These are phyloP conservation scores for Limnothrissa miodon DNA, from an alignment of 2,113 vertebrate genomes.

Conservation along the genomic window DNA sequence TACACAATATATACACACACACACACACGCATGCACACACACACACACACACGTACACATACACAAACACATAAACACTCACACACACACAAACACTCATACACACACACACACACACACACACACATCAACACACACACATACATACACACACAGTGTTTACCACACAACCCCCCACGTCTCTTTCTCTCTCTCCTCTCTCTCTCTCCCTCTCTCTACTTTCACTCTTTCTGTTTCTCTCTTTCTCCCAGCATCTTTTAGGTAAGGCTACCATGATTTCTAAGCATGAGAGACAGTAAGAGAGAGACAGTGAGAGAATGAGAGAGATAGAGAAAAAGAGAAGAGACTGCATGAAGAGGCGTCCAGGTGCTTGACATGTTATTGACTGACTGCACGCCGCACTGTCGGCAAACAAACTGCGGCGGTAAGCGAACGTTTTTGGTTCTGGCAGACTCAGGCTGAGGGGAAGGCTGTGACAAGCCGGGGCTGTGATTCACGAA, in stretches of 20 bases:
- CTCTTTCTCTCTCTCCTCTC: neutral
- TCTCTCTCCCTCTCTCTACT: neutral
- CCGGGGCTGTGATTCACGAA: neutral
- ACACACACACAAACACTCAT: no score
- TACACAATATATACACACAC: neutral
- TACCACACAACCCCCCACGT: neutral
- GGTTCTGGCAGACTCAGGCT: constrained; percentile 23
- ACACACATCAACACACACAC: no score
- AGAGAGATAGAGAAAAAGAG: constrained; percentile 23
- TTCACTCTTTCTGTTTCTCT: neutral
- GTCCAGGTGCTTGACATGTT: neutral
- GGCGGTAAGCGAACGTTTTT: neutral
- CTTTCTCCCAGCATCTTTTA: neutral
- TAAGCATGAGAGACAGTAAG: neutral
- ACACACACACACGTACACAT: no score
- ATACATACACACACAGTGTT: no score
- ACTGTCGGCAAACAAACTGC: neutral
- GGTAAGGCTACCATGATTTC: neutral
- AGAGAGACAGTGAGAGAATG: no score
- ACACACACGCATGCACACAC: no score
- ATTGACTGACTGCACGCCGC: neutral
- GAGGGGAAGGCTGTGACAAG: neutral
- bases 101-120: no score
- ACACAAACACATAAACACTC: no score
- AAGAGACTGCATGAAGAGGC: constrained; percentile 2